phyloP scores from a whole-genome alignment of 2,113 vertebrate species.

The Takifugu flavidus region DNA sequence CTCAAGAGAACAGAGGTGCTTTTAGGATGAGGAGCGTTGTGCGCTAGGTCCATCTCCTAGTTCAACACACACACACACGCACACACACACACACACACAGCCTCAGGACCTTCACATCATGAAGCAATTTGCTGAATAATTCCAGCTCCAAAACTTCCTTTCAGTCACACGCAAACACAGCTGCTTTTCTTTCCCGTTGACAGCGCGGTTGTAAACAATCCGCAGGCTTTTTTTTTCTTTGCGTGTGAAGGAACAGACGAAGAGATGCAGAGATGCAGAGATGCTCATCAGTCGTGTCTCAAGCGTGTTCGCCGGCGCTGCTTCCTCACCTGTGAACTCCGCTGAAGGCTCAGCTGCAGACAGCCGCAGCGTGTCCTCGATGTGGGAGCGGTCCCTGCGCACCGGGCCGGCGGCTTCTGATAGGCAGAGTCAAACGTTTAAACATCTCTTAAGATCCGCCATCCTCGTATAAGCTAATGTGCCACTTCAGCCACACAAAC shows the following conservation, averaged over 20 bases:
- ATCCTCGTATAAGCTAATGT: neutral
- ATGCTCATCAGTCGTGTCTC: too few relatives aligned
- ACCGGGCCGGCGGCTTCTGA: slow-evolving; percentile 49
- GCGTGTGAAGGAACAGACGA: too few relatives aligned
- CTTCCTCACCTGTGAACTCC: slow-evolving; percentile 82
- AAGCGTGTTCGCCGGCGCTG: neutral
- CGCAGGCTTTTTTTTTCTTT: slow-evolving; percentile 24
- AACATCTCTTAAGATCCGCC: neutral
- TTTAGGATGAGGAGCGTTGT: slow-evolving; percentile 41
- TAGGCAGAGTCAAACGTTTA: slow-evolving; percentile 7
- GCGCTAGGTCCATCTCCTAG: slow-evolving; percentile 54
- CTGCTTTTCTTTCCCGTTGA: slow-evolving; percentile 42
- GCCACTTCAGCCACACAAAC: neutral
- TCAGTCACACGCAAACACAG: slow-evolving; percentile 48
- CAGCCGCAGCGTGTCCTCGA: slow-evolving; percentile 86
- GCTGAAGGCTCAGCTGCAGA: slow-evolving; percentile 77
- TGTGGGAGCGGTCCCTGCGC: slow-evolving; percentile 85
- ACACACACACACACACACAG: slow-evolving; percentile 4
- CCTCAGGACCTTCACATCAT: slow-evolving; percentile 43
- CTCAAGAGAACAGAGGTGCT: slow-evolving; percentile 37
- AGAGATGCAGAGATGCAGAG: too few relatives aligned
- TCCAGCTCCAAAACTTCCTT: slow-evolving; percentile 31
- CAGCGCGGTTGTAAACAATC: slow-evolving; percentile 40
- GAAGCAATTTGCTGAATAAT: slow-evolving; percentile 59
- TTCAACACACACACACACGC: slow-evolving; percentile 5